Percentiles rank a stretch among this genome's conserved stretches.
Evolutionary conservation across 2,888 invertebrate species (phyloP).

Genomic region (Tipula lateralis): DNA sequence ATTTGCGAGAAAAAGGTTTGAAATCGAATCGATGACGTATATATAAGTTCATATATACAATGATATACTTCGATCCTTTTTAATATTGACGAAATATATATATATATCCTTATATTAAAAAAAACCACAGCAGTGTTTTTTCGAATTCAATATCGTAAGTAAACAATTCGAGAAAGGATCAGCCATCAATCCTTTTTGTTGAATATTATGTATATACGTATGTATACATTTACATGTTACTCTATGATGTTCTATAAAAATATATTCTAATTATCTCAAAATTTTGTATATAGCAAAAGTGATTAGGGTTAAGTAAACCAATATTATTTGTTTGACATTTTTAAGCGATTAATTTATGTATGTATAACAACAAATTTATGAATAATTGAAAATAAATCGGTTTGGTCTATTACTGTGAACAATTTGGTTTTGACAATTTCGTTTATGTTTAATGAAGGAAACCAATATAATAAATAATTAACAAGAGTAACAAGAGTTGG

Average conservation of each 20-base stretch:
- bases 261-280: neutral
- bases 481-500: neutral
- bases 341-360: neutral
- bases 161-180: neutral
- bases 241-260: neutral
- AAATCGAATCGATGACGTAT: neutral
- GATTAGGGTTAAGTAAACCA: neutral
- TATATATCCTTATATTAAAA: neutral
- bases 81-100: neutral
- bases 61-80: neutral
- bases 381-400: neutral
- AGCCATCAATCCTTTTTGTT: neutral
- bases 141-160: neutral
- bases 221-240: neutral
- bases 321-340: slow-evolving; percentile 4
- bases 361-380: neutral
- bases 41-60: neutral
- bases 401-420: neutral
- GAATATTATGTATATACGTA: neutral
- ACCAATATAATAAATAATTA: neutral
- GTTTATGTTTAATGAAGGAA: neutral
- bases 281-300: neutral
- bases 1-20: neutral
- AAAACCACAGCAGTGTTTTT: neutral
- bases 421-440: slow-evolving; percentile 3